phyloP scores from a whole-genome alignment of 2,888 invertebrate species.

The Lysandra bellargus region DNA sequence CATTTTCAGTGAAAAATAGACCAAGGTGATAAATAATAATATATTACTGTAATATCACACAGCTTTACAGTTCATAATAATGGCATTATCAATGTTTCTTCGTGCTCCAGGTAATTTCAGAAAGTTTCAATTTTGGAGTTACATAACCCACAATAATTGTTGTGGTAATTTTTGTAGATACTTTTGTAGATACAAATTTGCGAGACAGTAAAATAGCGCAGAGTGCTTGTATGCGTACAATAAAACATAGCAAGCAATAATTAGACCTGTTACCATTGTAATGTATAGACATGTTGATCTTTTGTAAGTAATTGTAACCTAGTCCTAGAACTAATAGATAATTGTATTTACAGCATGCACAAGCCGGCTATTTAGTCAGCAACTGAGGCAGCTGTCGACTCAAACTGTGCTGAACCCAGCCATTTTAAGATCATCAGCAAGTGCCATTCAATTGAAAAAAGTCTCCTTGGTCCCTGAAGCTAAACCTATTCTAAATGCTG shows the following conservation, averaged over 20 bases:
- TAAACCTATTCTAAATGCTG: constrained; percentile 52
- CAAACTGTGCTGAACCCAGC: constrained; percentile 50
- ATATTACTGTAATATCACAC: background rate
- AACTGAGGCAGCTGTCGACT: constrained; percentile 56
- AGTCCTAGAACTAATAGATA: background rate
- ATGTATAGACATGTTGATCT: background rate
- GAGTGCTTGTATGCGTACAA: background rate
- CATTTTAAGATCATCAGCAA: constrained; percentile 43
- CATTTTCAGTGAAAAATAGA: constrained; percentile 14
- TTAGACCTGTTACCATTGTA: background rate
- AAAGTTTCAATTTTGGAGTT: constrained; percentile 48
- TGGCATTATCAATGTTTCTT: constrained; percentile 72
- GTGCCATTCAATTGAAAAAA: constrained; percentile 48
- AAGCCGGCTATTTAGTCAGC: constrained; percentile 55
- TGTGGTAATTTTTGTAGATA: constrained; percentile 30
- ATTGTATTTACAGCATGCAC: constrained; percentile 55
- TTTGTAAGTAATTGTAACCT: background rate
- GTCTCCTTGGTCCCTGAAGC: constrained; percentile 46
- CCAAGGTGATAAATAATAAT: constrained; percentile 11
- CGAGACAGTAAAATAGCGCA: background rate
- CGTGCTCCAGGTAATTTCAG: constrained; percentile 59
- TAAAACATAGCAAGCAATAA: background rate
- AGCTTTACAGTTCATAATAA: constrained; percentile 39
- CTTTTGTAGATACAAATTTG: background rate
- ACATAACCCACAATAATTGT: constrained; percentile 61